Percentiles rank a stretch among this genome's conserved stretches.
Evolutionary conservation across 2,797 vertebrate species (phyloP).

Genomic region (Halcyon smyrnensis): DNA sequence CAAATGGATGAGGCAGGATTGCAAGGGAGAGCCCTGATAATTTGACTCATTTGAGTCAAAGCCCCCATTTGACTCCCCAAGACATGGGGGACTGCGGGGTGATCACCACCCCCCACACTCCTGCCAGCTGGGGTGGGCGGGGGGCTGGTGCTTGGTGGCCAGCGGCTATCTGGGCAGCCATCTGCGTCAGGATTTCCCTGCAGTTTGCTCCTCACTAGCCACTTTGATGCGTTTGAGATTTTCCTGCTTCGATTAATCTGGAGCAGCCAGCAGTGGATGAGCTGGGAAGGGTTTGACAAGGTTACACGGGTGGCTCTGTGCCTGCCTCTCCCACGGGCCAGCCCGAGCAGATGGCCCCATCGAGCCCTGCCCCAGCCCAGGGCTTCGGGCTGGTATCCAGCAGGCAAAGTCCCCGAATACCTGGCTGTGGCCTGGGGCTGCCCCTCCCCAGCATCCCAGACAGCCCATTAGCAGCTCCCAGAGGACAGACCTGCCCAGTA

Average conservation of each 20-base stretch:
- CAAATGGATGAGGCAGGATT: background rate
- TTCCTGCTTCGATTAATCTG: background rate
- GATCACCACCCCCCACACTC: accelerated
- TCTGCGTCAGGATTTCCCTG: background rate
- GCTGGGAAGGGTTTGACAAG: background rate
- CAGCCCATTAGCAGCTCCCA: background rate
- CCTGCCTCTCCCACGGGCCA: background rate
- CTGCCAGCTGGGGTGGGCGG: background rate
- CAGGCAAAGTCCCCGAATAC: background rate
- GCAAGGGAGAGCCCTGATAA: background rate
- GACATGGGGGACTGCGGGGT: background rate
- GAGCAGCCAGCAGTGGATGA: background rate
- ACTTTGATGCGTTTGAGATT: background rate
- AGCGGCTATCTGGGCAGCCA: background rate
- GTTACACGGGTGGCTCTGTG: accelerated
- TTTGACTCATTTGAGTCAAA: background rate
- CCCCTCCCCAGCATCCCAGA: background rate
- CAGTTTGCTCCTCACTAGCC: background rate
- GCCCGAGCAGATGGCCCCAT: background rate
- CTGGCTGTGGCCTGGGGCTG: background rate
- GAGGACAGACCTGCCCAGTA: background rate
- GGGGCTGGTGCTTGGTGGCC: background rate
- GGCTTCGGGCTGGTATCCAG: background rate
- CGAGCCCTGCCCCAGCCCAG: accelerated
- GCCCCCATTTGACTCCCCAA: background rate